A percentile compares a stretch with the other conserved stretches of the same genome.
Conservation (phyloP, 2,113 vertebrate species). For the Ammospiza caudacuta region DNA sequence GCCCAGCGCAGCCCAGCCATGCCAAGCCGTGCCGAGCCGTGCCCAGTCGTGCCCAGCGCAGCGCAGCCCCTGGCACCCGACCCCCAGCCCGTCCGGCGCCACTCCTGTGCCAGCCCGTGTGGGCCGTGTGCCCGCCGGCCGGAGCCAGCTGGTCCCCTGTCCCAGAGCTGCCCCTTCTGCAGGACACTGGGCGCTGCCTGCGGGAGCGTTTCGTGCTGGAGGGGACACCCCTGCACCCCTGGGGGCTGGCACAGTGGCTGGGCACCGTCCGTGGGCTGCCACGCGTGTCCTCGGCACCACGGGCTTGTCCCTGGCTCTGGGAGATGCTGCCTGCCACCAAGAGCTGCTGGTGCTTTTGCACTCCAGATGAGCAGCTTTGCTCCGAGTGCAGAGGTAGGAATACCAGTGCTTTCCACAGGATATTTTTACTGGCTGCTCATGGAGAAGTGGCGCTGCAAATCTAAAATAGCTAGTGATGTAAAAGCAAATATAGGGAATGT, state of each 20-base stretch:
- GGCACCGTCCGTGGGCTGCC: background rate
- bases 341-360: background rate
- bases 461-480: constrained; percentile 38
- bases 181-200: no score
- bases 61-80: background rate
- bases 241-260: background rate
- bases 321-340: background rate
- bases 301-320: fast-evolving
- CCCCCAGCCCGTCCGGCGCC: fast-evolving
- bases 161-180: background rate
- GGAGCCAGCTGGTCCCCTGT: fast-evolving
- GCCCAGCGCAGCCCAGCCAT: no score
- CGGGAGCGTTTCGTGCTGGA: background rate
- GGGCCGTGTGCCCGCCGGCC: fast-evolving
- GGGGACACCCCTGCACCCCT: background rate
- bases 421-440: constrained; percentile 15
- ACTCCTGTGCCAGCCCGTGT: fast-evolving
- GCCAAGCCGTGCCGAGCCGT: fast-evolving
- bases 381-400: background rate
- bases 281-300: fast-evolving
- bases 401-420: background rate
- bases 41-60: no score
- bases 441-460: background rate
- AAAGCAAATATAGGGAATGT: constrained; percentile 7
- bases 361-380: background rate